phyloP scores from a whole-genome alignment of 2,113 vertebrate species.

The Neolamprologus brichardi region DNA sequence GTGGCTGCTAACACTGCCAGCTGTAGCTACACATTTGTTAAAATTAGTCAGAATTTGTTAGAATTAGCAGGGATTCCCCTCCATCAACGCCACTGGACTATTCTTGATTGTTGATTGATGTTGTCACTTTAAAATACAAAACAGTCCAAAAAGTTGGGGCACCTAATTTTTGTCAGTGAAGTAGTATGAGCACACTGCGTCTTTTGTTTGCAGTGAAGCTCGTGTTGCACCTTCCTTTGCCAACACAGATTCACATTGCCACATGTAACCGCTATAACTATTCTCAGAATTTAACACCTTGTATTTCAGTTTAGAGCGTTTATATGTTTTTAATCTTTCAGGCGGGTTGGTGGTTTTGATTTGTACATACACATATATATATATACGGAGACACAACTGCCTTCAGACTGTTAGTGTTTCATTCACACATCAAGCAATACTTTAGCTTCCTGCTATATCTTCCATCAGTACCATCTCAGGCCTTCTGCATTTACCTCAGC shows the following conservation, averaged over 20 bases:
- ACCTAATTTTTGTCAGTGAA: not conserved
- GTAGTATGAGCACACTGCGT: not conserved
- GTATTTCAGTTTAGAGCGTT: not conserved
- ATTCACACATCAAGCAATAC: constrained; percentile 38
- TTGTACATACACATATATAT: not conserved
- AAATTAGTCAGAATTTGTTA: not conserved
- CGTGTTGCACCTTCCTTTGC: not conserved
- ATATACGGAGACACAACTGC: not conserved
- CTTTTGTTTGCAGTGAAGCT: not conserved
- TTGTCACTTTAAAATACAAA: not conserved
- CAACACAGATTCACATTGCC: not conserved
- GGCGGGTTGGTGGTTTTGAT: not conserved
- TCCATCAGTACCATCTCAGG: constrained; percentile 7
- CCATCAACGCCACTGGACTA: not conserved
- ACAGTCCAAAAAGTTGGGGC: not conserved
- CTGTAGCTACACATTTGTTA: not conserved
- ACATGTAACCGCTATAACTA: not conserved
- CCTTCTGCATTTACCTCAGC: not conserved
- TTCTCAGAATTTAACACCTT: constrained; percentile 39
- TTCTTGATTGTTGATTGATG: not conserved
- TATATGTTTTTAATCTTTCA: not conserved
- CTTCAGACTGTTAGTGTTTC: constrained; percentile 14
- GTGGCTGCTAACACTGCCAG: not conserved
- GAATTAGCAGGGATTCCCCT: not conserved
- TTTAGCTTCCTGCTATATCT: constrained; percentile 33